Evolutionary conservation across 2,113 vertebrate species (phyloP).

Genomic region (Pseudolaguvia tuberculata): DNA sequence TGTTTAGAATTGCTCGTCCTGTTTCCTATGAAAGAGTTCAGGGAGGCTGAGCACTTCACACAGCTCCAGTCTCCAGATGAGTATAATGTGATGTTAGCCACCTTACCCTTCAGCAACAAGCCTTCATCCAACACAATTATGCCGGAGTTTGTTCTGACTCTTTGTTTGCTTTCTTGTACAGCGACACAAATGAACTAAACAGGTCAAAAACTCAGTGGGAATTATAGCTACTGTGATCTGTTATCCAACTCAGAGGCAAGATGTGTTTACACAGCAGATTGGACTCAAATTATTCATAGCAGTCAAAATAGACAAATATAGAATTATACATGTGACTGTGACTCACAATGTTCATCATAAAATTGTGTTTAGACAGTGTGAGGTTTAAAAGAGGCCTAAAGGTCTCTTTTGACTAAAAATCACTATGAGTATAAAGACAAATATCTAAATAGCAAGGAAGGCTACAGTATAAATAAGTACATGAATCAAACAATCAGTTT

Average conservation of each 20-base stretch:
- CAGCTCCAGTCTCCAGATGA: slow-evolving; percentile 54
- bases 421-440: too few relatives aligned
- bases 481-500: background rate
- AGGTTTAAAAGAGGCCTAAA: background rate
- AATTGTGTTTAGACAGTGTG: background rate
- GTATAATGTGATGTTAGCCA: slow-evolving; percentile 59
- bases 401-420: background rate
- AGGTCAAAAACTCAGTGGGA: slow-evolving; percentile 33
- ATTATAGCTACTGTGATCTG: slow-evolving; percentile 12
- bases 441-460: background rate
- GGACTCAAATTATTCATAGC: slow-evolving; percentile 5
- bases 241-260: slow-evolving; percentile 17
- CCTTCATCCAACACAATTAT: slow-evolving; percentile 62
- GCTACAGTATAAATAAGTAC: background rate
- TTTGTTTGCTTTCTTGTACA: slow-evolving; percentile 36
- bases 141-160: slow-evolving; percentile 49
- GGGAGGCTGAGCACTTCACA: slow-evolving; percentile 40
- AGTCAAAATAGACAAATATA: background rate
- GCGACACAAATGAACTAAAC: slow-evolving; percentile 15
- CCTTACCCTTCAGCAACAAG: slow-evolving; percentile 70
- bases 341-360: background rate
- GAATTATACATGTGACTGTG: background rate
- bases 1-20: slow-evolving; percentile 45
- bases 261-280: slow-evolving; percentile 1
- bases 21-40: slow-evolving; percentile 31